phyloP scores from a whole-genome alignment of 2,113 vertebrate genomes.

The Grammomys dolichurus region DNA sequence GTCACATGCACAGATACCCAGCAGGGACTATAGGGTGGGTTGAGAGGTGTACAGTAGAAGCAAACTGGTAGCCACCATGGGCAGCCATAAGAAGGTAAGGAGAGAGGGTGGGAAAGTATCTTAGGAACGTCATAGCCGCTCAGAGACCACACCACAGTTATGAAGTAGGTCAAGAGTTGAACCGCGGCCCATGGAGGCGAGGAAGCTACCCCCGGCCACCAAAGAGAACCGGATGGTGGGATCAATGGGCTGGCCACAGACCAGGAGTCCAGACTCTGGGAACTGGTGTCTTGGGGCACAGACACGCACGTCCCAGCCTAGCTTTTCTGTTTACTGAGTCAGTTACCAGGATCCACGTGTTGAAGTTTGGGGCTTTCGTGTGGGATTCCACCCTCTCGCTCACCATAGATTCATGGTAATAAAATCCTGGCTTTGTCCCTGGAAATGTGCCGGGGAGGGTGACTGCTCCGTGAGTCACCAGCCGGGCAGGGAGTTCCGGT shows the following conservation, averaged over 20 bases:
- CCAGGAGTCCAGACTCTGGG: not conserved
- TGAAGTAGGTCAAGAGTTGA: not conserved
- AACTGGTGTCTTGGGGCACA: not conserved
- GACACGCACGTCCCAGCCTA: too few relatives aligned
- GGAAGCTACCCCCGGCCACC: not conserved
- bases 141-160: not conserved
- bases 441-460: not conserved
- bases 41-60: not conserved
- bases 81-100: not conserved
- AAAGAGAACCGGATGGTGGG: not conserved
- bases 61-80: not conserved
- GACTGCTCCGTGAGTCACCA: not conserved
- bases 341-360: not conserved
- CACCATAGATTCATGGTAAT: not conserved
- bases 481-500: not conserved
- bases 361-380: too few relatives aligned
- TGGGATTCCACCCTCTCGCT: too few relatives aligned
- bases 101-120: not conserved
- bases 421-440: not conserved
- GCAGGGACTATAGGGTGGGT: not conserved
- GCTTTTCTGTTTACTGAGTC: not conserved
- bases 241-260: accelerated
- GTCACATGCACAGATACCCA: not conserved
- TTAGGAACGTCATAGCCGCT: not conserved
- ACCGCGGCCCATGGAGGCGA: too few relatives aligned